These are phyloP conservation scores for Dioctria rufipes DNA, from an alignment of 2,888 invertebrate genomes.

Conservation along the genomic window DNA sequence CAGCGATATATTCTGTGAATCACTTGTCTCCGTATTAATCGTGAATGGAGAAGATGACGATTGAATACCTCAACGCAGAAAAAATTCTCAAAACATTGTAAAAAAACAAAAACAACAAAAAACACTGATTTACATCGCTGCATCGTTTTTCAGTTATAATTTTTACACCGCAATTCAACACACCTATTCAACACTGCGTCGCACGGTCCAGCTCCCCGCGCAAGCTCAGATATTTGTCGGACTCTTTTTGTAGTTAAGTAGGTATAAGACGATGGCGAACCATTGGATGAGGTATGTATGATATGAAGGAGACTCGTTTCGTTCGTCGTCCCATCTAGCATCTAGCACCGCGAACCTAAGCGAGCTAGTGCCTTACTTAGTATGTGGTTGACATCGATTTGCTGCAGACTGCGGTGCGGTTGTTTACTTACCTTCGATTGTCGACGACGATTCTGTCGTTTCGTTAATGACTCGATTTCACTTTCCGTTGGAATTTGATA, in stretches of 20 bases:
- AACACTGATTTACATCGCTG: conserved; percentile 17
- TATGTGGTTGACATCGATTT: conserved; percentile 56
- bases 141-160: conserved; percentile 32
- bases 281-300: no score
- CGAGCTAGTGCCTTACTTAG: conserved; percentile 50
- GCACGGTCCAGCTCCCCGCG: background rate
- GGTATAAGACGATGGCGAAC: no score
- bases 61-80: conserved; percentile 15
- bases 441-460: background rate
- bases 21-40: conserved; percentile 16
- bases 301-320: conserved; percentile 2
- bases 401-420: conserved; percentile 48
- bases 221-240: conserved; percentile 23
- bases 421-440: conserved; percentile 33
- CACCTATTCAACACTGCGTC: background rate
- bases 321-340: no score
- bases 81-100: conserved; percentile 18
- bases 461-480: conserved; percentile 15
- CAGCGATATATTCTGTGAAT: background rate
- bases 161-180: conserved; percentile 19
- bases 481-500: conserved; percentile 21
- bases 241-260: background rate
- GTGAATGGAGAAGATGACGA: conserved; percentile 16
- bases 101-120: no score
- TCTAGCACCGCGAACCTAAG: background rate